phyloP scores from a whole-genome alignment of 2,113 vertebrate species.

The Irena cyanogastra region DNA sequence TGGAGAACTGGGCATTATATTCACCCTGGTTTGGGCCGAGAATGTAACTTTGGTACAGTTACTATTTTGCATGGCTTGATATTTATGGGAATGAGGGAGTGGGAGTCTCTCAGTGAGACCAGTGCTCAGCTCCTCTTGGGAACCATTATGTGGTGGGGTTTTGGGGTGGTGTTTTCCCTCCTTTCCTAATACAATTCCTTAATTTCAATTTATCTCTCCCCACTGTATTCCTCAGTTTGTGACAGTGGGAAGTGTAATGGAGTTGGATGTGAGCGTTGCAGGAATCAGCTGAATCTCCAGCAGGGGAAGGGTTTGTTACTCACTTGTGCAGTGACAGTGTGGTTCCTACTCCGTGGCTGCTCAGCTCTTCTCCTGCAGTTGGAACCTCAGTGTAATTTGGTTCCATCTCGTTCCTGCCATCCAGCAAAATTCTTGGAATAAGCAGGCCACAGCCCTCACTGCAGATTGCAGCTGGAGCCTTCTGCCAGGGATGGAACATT shows the following conservation, averaged over 20 bases:
- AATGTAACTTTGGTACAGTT: neutral
- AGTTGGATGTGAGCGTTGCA: neutral
- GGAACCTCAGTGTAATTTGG: neutral
- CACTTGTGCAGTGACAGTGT: neutral
- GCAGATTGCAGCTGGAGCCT: neutral
- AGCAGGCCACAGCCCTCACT: neutral
- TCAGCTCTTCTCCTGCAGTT: neutral
- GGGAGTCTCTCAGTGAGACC: neutral
- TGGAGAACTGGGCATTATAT: fast-evolving
- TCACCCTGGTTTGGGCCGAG: neutral
- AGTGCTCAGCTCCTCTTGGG: neutral
- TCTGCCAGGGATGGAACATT: neutral
- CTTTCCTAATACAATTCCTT: neutral
- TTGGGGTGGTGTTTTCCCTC: neutral
- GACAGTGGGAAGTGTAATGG: neutral
- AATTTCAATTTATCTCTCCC: neutral
- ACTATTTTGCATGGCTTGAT: neutral
- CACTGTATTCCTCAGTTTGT: fast-evolving
- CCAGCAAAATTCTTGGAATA: neutral
- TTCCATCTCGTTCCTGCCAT: neutral
- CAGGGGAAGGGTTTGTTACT: neutral
- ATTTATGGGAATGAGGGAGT: neutral
- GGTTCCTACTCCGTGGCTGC: neutral
- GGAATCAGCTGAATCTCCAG: neutral
- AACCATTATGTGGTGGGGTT: fast-evolving